Base-by-base conservation (phyloP, 2,888 invertebrate species). In the Stenolophus ochropezus region DNA sequence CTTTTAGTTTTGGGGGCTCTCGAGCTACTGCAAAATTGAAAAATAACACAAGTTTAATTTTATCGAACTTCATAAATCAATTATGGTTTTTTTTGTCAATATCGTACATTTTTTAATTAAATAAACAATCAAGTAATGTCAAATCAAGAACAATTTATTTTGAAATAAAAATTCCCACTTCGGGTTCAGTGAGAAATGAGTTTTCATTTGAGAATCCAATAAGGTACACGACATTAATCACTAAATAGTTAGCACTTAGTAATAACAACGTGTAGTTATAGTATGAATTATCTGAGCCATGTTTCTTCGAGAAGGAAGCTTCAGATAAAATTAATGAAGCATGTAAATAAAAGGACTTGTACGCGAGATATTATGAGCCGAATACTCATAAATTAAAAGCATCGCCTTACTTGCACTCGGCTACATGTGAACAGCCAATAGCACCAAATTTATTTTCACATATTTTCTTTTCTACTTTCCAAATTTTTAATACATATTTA, bases 291-390 rank as follows among this genome's bases (percentile, higher is more conserved):
- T 61, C 25, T 61, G 11, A 61, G 61, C 61, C 25, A 61, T 61
- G 61, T 25, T 25, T 61, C 61, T 61, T 61, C 61, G 11, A 61
- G n/a, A 21, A 61, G 61, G 61, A 61, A 61, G 61, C 25, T 23
- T 61, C 61, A 25, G 23, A 14, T 25, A 23, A 61, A n/a, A 61
- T 61, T 61, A 61, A 61, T 61, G 61, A 61, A 61, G 21, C 21
- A 23, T 61, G 23, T 61, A 61, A 61, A 61, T 61, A 61, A 61
- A 61, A 61, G 61, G 56, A 21, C 21, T 20, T 56, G 56, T 21
- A 21, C 20, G 56, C 18, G 20, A 20, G 56, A 56, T 56, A 56
- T 56, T 56, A 56, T 6, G 11, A 56, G 20, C 6, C 20, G 56
- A 56, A 42, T 11, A 8, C 33, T 42, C 33, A 42, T 56, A 20